Evolutionary conservation across 2,888 invertebrate genomes (phyloP).

Genomic region (Oxytorus armatus): DNA sequence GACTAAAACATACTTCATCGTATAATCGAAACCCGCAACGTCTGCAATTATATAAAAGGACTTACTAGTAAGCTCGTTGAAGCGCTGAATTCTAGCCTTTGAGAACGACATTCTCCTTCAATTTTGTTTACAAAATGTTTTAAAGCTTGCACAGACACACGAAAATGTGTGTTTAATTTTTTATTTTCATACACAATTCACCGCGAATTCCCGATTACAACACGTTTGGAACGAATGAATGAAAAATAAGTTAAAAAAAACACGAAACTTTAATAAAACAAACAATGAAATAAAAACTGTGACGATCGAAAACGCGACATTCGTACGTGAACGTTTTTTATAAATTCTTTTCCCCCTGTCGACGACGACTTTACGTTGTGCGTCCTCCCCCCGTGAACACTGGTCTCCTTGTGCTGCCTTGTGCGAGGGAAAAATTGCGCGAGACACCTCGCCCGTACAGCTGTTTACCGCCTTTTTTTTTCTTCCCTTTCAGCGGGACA

Average conservation of each 20-base stretch:
- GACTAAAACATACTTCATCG: neutral
- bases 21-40: neutral
- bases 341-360: conserved; percentile 41
- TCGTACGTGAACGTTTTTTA: conserved; percentile 60
- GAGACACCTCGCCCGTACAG: conserved; percentile 41
- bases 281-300: conserved; percentile 41
- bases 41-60: conserved; percentile 63
- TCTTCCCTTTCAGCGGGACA: too few relatives aligned
- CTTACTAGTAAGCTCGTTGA: conserved; percentile 86
- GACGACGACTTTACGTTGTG: conserved; percentile 49
- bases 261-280: conserved; percentile 41
- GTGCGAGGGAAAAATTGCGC: conserved; percentile 67
- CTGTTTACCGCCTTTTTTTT: conserved; percentile 62
- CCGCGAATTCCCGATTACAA: conserved; percentile 19
- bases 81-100: conserved; percentile 86
- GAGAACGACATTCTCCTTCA: conserved; percentile 85
- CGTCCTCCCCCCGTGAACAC: conserved; percentile 65
- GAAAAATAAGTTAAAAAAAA: neutral
- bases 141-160: conserved; percentile 23
- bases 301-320: conserved; percentile 47
- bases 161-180: conserved; percentile 2
- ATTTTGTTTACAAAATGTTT: conserved; percentile 2
- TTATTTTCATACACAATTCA: neutral
- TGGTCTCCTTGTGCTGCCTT: conserved; percentile 56
- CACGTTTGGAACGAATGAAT: conserved; percentile 12